These are phyloP conservation scores for Nipponacmea schrenckii DNA, from an alignment of 2,888 invertebrate genomes.

Conservation along the genomic window DNA sequence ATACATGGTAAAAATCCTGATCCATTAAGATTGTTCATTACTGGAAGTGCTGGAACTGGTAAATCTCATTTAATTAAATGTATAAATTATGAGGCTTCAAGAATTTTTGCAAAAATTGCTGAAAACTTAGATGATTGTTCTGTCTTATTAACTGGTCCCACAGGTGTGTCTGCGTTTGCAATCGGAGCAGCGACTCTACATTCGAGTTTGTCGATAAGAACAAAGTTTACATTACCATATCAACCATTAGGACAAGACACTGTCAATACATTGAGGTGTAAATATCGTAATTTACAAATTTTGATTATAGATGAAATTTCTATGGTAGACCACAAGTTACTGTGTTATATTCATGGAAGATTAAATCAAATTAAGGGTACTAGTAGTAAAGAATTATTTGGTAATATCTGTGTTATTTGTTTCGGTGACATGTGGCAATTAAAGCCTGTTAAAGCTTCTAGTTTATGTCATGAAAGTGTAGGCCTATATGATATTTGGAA, in stretches of 20 bases:
- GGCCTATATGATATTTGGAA: not conserved
- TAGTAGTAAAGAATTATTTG: no score
- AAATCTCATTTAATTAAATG: conserved; percentile 19
- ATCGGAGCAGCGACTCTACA: conserved; percentile 14
- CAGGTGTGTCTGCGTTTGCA: conserved; percentile 13
- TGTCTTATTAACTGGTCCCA: not conserved
- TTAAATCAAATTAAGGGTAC: no score
- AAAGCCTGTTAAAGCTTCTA: conserved; percentile 11
- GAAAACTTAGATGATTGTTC: conserved; percentile 12
- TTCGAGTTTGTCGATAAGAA: not conserved
- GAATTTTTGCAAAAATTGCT: conserved; percentile 8
- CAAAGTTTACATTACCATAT: conserved; percentile 6
- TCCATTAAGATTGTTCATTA: no score
- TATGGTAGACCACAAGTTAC: conserved; percentile 10
- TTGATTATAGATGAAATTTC: conserved; percentile 25
- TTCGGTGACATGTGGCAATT: conserved; percentile 24
- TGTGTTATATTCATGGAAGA: conserved; percentile 18
- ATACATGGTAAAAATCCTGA: no score
- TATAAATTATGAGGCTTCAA: conserved; percentile 20
- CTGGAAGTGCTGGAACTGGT: conserved; percentile 17
- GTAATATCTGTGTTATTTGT: no score
- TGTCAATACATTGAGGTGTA: no score
- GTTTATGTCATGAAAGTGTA: not conserved
- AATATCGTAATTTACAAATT: conserved; percentile 17
- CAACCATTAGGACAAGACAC: no score